Percentiles rank a stretch among this genome's conserved stretches.
These are phyloP conservation scores for Malurus splendens DNA, from an alignment of 2,797 vertebrate species.

Conservation along the genomic window DNA sequence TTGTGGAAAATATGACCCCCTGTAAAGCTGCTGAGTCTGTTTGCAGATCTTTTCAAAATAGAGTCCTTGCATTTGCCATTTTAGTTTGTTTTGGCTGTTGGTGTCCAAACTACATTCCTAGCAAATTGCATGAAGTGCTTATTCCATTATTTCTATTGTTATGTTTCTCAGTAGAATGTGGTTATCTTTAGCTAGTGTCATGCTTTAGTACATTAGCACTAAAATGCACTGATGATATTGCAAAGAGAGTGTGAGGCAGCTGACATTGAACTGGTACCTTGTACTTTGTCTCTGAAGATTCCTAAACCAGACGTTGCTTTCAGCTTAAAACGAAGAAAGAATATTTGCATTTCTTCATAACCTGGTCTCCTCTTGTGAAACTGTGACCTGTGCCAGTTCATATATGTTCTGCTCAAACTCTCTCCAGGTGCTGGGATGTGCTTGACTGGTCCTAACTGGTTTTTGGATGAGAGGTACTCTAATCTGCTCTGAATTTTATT, in stretches of 20 bases:
- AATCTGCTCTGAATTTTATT: slow-evolving; percentile 43
- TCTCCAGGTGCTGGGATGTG: slow-evolving; percentile 14
- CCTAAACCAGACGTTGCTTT: background rate
- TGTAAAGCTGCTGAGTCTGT: slow-evolving; percentile 47
- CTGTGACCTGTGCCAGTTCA: slow-evolving; percentile 5
- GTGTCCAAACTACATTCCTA: slow-evolving; percentile 65
- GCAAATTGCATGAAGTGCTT: slow-evolving; percentile 62
- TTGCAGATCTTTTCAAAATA: slow-evolving; percentile 64
- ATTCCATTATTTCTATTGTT: slow-evolving; percentile 66
- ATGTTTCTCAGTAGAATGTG: slow-evolving; percentile 61
- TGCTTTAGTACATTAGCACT: slow-evolving; percentile 41
- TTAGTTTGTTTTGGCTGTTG: slow-evolving; percentile 66
- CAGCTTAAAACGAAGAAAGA: slow-evolving; percentile 19
- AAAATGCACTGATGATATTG: slow-evolving; percentile 19
- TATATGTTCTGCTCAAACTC: slow-evolving; percentile 10
- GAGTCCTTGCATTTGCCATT: slow-evolving; percentile 63
- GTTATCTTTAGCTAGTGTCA: slow-evolving; percentile 57
- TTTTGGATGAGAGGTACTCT: slow-evolving; percentile 42
- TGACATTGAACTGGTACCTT: slow-evolving; percentile 35
- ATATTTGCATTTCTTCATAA: slow-evolving; percentile 25
- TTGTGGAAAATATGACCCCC: slow-evolving; percentile 61
- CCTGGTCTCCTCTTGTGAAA: background rate
- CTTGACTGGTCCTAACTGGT: slow-evolving; percentile 35
- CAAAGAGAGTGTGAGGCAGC: background rate
- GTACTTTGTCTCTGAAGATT: background rate